Conservation (phyloP, 2,113 vertebrate species). For the Pluvianellus socialis region DNA sequence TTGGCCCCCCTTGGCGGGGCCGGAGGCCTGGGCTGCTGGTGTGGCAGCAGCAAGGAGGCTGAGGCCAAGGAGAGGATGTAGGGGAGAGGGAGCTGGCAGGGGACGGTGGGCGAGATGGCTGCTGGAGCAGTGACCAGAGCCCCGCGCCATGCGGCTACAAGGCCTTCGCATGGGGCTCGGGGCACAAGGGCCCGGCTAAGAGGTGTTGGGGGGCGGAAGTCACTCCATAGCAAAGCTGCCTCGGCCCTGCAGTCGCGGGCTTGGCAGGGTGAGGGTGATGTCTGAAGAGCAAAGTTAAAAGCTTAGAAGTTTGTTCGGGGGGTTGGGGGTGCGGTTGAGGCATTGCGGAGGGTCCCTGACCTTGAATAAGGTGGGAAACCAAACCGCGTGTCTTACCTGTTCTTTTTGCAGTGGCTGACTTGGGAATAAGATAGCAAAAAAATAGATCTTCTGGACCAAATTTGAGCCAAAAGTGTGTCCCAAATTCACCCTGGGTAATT, state of each 20-base stretch:
- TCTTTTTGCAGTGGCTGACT: background rate
- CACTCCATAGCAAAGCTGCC: rapidly evolving
- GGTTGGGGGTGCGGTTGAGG: background rate
- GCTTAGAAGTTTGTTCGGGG: background rate
- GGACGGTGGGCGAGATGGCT: rapidly evolving
- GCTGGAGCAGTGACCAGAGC: background rate
- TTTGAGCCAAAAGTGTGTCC: background rate
- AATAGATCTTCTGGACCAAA: background rate
- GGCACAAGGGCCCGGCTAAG: background rate
- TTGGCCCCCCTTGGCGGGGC: rapidly evolving
- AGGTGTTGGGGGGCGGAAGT: rapidly evolving
- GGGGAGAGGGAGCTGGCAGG: background rate
- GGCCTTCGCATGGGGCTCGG: background rate
- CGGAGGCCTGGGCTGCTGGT: too few species aligned
- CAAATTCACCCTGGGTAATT: background rate
- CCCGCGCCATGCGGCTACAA: background rate
- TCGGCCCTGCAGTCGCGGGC: rapidly evolving
- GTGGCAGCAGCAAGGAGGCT: rapidly evolving
- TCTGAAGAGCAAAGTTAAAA: background rate
- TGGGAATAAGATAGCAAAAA: background rate
- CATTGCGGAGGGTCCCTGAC: background rate
- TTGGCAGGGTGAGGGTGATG: rapidly evolving
- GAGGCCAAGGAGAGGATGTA: rapidly evolving
- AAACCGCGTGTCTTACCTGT: background rate
- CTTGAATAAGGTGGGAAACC: background rate